Conservation (phyloP, 2,797 vertebrate genomes). For the Propithecus deckenii region DNA sequence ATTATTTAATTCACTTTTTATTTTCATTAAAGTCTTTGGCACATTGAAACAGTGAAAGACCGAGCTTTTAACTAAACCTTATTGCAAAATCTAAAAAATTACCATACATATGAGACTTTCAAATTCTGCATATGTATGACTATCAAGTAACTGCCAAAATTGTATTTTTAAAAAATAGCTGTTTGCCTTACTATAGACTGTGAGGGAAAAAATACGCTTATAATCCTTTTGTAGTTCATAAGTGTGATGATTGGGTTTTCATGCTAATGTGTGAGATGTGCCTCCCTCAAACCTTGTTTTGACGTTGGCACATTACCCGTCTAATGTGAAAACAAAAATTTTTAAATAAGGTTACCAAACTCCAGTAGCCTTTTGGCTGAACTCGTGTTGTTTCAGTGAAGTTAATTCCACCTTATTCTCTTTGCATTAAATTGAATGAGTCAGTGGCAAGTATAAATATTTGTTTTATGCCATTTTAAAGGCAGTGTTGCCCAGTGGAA, state of each 20-base stretch:
- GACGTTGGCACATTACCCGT: not conserved
- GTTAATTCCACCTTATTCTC: slow-evolving; percentile 27
- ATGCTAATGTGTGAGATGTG: not conserved
- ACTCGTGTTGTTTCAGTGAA: slow-evolving; percentile 18
- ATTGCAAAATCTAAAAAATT: slow-evolving; percentile 45
- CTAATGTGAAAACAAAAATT: not conserved
- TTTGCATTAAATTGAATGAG: slow-evolving; percentile 27
- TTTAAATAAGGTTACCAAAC: not conserved
- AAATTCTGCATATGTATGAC: not conserved
- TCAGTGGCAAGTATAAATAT: not conserved
- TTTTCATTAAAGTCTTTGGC: slow-evolving; percentile 48
- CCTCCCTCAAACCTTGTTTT: not conserved
- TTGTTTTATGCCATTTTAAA: slow-evolving; percentile 15
- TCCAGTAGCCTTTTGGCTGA: not conserved
- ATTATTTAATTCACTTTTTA: slow-evolving; percentile 41
- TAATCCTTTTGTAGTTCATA: not conserved
- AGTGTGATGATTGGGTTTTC: not conserved
- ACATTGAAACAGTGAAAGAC: slow-evolving; percentile 24
- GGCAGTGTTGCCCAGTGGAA: not conserved
- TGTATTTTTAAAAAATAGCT: slow-evolving; percentile 8
- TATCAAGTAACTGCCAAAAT: slow-evolving; percentile 23
- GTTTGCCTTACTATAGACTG: not conserved
- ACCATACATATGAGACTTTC: not conserved
- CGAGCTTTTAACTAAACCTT: slow-evolving; percentile 36
- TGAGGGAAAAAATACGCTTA: not conserved